phyloP scores from a whole-genome alignment of 2,888 invertebrate species.

The Drosophila neonasuta region DNA sequence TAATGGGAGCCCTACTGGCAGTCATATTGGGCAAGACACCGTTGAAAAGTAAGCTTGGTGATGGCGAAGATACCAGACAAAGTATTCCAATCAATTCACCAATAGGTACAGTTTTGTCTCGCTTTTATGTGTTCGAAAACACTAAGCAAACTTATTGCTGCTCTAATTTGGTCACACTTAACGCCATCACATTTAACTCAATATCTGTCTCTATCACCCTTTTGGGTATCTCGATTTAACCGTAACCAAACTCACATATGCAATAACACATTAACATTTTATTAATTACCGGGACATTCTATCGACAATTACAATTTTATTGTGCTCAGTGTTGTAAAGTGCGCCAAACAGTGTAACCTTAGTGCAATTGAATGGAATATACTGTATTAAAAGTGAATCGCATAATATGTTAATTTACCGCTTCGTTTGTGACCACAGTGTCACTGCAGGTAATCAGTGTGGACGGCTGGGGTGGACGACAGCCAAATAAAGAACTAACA shows the following conservation, averaged over 20 bases:
- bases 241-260: not conserved
- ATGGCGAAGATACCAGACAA: conserved; percentile 81
- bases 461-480: conserved; percentile 87
- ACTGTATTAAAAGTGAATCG: conserved; percentile 18
- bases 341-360: conserved; percentile 58
- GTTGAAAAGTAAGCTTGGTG: conserved; percentile 80
- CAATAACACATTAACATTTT: conserved; percentile 9
- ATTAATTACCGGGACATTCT: conserved; percentile 8
- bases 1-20: conserved; percentile 65
- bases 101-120: conserved; percentile 80
- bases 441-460: conserved; percentile 84
- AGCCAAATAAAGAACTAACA: conserved; percentile 83
- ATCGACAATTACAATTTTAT: not conserved
- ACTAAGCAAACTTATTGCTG: conserved; percentile 35
- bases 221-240: conserved; percentile 15
- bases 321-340: conserved; percentile 60
- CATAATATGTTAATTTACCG: conserved; percentile 21
- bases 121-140: conserved; percentile 49
- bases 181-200: conserved; percentile 11
- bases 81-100: conserved; percentile 82
- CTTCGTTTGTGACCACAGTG: conserved; percentile 40
- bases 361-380: conserved; percentile 80
- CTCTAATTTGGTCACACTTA: conserved; percentile 23
- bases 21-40: conserved; percentile 63
- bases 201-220: not conserved